Conservation (phyloP, 2,113 vertebrate genomes). For the Megaceryle maxima region DNA sequence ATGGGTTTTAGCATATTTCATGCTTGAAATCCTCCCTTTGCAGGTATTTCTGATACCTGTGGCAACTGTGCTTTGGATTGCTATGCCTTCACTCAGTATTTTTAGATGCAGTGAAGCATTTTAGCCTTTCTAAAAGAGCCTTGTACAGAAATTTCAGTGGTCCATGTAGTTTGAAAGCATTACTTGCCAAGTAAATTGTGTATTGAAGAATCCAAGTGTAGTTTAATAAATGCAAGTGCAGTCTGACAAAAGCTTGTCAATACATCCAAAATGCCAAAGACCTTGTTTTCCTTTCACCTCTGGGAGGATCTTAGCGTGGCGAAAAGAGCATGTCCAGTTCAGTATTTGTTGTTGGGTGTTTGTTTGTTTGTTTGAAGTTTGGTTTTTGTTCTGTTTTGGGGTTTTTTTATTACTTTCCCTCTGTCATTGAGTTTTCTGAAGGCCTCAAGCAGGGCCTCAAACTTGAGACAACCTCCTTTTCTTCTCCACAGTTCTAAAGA, state of each 20-base stretch:
- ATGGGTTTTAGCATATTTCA: background rate
- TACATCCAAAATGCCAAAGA: background rate
- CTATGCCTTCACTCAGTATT: background rate
- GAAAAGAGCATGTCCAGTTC: background rate
- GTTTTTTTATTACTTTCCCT: background rate
- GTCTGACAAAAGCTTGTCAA: slow-evolving; percentile 3
- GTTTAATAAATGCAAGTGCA: background rate
- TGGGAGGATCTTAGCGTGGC: background rate
- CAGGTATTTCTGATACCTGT: background rate
- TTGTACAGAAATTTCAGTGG: background rate
- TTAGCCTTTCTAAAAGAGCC: background rate
- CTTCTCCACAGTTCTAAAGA: background rate
- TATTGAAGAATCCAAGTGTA: background rate
- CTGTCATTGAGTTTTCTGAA: background rate
- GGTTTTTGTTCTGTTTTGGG: too few relatives aligned
- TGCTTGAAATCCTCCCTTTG: background rate
- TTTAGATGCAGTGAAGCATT: background rate
- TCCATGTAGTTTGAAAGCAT: background rate
- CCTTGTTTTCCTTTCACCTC: background rate
- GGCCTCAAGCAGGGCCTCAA: background rate
- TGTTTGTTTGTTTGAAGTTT: background rate
- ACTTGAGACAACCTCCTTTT: background rate
- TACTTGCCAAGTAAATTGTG: background rate
- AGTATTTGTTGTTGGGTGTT: background rate
- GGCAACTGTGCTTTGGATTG: background rate